Percentiles rank a stretch among this genome's conserved stretches.
phyloP scores from a whole-genome alignment of 2,888 invertebrate genomes.

The Crematogaster levior region DNA sequence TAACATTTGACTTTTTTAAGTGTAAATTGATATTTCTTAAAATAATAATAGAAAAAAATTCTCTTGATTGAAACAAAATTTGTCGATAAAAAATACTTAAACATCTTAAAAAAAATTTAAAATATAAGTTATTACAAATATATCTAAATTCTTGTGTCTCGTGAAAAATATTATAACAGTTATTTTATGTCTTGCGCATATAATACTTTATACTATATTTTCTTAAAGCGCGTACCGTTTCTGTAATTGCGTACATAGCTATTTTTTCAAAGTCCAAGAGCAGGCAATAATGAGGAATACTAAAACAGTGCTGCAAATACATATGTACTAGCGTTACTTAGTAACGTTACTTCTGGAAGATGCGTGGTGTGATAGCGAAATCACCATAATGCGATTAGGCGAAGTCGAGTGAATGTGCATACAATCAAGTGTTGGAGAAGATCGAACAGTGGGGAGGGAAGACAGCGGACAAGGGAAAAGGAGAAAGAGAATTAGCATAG shows the following conservation, averaged over 20 bases:
- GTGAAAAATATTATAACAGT: background rate
- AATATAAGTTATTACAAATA: background rate
- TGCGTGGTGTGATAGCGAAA: constrained; percentile 51
- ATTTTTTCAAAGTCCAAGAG: background rate
- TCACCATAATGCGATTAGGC: constrained; percentile 72
- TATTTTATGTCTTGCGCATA: background rate
- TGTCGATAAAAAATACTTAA: background rate
- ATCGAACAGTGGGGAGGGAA: constrained; percentile 9
- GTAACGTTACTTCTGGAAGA: constrained; percentile 57
- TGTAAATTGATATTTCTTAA: background rate
- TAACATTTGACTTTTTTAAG: background rate
- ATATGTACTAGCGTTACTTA: constrained; percentile 37
- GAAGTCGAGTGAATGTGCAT: constrained; percentile 62
- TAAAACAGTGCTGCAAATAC: constrained; percentile 22
- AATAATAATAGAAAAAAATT: background rate
- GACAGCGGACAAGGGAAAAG: background rate
- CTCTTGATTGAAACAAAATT: background rate
- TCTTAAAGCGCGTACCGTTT: background rate
- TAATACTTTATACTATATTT: background rate
- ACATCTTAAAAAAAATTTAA: background rate
- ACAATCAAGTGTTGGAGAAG: constrained; percentile 59
- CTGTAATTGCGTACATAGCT: background rate
- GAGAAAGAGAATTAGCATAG: constrained; percentile 4
- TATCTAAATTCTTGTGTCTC: background rate
- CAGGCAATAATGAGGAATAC: constrained; percentile 13